Evolutionary conservation across 2,797 vertebrate genomes (phyloP), one percentile per base, ranked within the genome.

Genomic region (Mormyrops boulengeri): DNA sequence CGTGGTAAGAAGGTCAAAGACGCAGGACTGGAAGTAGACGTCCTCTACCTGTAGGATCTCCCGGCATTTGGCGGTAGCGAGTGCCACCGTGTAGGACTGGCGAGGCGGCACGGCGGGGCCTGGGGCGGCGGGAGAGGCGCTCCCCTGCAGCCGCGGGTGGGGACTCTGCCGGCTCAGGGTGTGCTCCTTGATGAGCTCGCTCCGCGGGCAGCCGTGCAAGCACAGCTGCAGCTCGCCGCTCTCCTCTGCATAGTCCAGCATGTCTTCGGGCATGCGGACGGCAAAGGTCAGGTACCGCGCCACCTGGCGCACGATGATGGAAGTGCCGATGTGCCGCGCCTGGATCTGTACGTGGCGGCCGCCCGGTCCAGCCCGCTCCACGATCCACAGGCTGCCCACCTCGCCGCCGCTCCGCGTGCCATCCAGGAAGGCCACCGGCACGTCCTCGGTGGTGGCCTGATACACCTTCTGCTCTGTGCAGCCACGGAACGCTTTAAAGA

Each of bases 381-480:
- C 57, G 19, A 97, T 95, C 88, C 92, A 94, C 92, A 97, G 94
- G 91, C 96, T 96, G 90, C 95, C 93, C 2, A 94, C 95, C 41
- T 95, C 95, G 0, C 96, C 95, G 0, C 96, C 95, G 0, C 93
- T 96, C 17, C 95, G 94, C 1, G 95, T 95, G 26, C 97, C 96
- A 0, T 97, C 97, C 91, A 96, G 96, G 90, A 97, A 97, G 12
- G 96, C 96, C 1, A 95, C 89, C 0, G 97, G 97, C 60, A 97
- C 93, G 86, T 97, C 97, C 17, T 96, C 96, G 0, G 96, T 96
- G 62, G 96, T 96, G 90, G 97, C 97, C 93, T 97, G 97, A 93
- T 97, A 97, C 19, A 96, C 96, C 92, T 97, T 97, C 94, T 97
- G 97, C 85, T 97, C 97, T 0, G 96, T 96, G 91, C 96, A 97